phyloP scores from a whole-genome alignment of 2,113 vertebrate genomes.

The Festucalex cinctus region DNA sequence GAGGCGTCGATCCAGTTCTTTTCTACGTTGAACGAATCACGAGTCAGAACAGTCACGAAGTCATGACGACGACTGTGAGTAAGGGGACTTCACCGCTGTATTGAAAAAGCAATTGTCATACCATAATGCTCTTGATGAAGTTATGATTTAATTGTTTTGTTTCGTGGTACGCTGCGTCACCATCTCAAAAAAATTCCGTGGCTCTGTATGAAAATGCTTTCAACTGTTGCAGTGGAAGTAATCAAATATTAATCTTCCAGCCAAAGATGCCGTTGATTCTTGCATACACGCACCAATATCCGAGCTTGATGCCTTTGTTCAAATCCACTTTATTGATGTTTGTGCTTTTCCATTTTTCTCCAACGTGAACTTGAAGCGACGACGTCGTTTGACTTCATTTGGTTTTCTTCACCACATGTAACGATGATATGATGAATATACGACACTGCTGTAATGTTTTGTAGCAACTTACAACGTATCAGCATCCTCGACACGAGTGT shows the following conservation, averaged over 20 bases:
- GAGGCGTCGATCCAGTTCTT: too few relatives aligned
- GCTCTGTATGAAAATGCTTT: neutral
- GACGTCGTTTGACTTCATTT: neutral
- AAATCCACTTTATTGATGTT: constrained; percentile 16
- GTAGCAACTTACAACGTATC: constrained; percentile 24
- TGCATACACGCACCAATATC: constrained; percentile 12
- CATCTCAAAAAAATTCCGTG: neutral
- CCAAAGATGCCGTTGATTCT: constrained; percentile 14
- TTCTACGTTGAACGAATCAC: too few relatives aligned
- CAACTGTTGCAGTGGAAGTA: constrained; percentile 33
- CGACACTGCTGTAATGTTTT: constrained; percentile 27
- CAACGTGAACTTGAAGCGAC: constrained; percentile 13
- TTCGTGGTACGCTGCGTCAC: neutral
- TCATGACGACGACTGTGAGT: neutral
- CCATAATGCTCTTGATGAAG: neutral
- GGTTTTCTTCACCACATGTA: constrained; percentile 2
- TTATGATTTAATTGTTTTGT: neutral
- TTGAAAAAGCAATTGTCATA: neutral
- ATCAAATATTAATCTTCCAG: constrained; percentile 16
- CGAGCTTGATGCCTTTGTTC: constrained; percentile 2
- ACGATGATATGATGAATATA: constrained; percentile 4
- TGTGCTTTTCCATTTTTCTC: constrained; percentile 21
- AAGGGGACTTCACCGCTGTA: neutral
- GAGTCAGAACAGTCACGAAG: too few relatives aligned
- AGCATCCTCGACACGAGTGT: constrained; percentile 22